Evolutionary conservation across 2,797 vertebrate species (phyloP).

Genomic region (Cyprinella venusta): DNA sequence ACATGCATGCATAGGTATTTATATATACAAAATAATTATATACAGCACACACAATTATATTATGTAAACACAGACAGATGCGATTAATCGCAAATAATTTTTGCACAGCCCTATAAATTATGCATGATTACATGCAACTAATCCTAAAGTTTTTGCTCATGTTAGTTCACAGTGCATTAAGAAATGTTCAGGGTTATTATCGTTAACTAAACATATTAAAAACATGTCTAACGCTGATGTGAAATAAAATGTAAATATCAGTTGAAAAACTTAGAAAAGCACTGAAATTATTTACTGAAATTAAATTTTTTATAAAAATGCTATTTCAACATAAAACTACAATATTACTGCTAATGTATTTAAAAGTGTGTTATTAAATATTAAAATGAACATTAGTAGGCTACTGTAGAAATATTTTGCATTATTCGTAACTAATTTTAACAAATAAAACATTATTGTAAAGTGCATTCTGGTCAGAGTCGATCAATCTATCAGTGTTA

Average conservation of each 20-base stretch:
- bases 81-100: no score
- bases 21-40: no score
- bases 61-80: no score
- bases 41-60: no score
- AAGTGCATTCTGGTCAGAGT: background rate
- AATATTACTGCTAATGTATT: background rate
- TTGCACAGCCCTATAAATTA: no score
- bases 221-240: background rate
- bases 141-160: background rate
- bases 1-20: no score
- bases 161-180: background rate
- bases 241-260: background rate
- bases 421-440: background rate
- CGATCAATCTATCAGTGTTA: background rate
- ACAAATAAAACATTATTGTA: background rate
- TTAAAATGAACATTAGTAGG: background rate
- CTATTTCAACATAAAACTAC: no score
- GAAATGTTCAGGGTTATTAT: background rate
- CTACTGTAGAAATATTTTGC: background rate
- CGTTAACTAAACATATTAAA: background rate
- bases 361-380: background rate
- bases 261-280: background rate
- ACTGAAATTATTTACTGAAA: background rate
- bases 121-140: no score
- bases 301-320: no score